Evolutionary conservation across 2,797 vertebrate genomes (phyloP).

Genomic region (Catharus ustulatus): DNA sequence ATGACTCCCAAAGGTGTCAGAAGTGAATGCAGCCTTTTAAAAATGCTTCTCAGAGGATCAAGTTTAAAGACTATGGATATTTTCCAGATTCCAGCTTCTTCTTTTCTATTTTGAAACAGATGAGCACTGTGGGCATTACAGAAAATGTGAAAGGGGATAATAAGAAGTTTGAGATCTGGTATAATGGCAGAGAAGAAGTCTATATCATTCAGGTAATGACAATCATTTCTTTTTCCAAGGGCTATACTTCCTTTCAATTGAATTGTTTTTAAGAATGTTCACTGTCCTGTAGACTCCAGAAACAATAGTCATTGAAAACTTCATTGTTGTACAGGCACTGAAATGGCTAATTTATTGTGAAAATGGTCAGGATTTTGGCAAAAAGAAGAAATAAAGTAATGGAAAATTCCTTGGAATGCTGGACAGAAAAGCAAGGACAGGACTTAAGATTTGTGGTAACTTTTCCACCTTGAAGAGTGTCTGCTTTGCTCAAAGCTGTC

Average conservation of each 20-base stretch:
- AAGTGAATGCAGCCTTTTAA: not conserved
- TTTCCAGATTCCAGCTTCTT: not conserved
- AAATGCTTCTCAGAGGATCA: not conserved
- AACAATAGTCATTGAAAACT: not conserved
- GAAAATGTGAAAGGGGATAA: slow-evolving; percentile 90
- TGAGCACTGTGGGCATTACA: slow-evolving; percentile 93
- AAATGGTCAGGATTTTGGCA: not conserved
- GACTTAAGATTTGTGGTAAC: not conserved
- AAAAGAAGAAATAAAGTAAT: not conserved
- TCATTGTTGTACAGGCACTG: not conserved
- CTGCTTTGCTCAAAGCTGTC: not conserved
- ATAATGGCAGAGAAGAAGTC: slow-evolving; percentile 91
- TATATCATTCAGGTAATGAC: slow-evolving; percentile 91
- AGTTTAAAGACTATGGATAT: not conserved
- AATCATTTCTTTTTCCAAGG: not conserved
- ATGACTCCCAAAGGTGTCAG: not conserved
- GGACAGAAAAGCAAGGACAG: not conserved
- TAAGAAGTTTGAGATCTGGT: slow-evolving; percentile 97
- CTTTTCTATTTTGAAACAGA: slow-evolving; percentile 77
- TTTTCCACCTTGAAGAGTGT: not conserved
- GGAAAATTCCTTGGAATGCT: not conserved
- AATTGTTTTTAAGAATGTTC: not conserved
- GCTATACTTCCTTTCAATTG: not conserved
- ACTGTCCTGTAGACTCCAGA: not conserved
- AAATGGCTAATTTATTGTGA: not conserved